Base-by-base conservation (phyloP, 2,888 invertebrate species). In the Rhamphomyia laevipes region DNA sequence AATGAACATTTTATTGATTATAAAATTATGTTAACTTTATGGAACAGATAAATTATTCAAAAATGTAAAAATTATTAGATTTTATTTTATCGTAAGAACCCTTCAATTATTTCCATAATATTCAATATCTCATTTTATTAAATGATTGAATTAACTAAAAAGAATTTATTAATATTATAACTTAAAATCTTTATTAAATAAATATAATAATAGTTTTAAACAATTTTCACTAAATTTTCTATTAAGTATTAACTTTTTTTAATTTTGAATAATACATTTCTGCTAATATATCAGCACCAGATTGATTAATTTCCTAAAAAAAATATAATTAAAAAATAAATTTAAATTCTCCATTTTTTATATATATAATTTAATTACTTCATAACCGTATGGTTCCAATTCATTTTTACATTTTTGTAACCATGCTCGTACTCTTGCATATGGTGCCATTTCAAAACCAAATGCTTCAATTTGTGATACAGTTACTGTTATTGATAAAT, bases 331-430 rank as follows among this genome's bases (percentile, higher is more conserved):
- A 13, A 18, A 41, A 35, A 4, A 30, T 27, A 40, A 6, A 35
- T 17, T 30, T 35, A n/a, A n/a, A n/a, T n/a, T n/a, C n/a, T n/a
- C n/a, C n/a, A n/a, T n/a, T n/a, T n/a, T n/a, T n/a, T n/a, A n/a
- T n/a, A n/a, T n/a, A n/a, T n/a, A n/a, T n/a, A n/a, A n/a, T n/a
- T n/a, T n/a, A n/a, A n/a, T n/a, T 52, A 63, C 84, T 45, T 80
- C 75, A 60, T 84, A 86, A 1, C 81, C 86, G 55, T 74, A 80
- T 2, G 78, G 77, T 42, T 77, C 76, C 61, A 86, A 66, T 16
- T 73, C 74, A 16, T 75, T 75, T 66, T 81, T 83, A 55, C 79
- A 79, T 53, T 78, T 74, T 46, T 78, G 75, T 54, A 78, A 79
- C 86, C 86, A 87, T 16, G 74, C 73, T 4, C 66, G 63, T 9